Evolutionary conservation across 1,140 invertebrate genomes (phyloP), one percentile per base, ranked within the genome.

Genomic region (Pararge aegeria): DNA sequence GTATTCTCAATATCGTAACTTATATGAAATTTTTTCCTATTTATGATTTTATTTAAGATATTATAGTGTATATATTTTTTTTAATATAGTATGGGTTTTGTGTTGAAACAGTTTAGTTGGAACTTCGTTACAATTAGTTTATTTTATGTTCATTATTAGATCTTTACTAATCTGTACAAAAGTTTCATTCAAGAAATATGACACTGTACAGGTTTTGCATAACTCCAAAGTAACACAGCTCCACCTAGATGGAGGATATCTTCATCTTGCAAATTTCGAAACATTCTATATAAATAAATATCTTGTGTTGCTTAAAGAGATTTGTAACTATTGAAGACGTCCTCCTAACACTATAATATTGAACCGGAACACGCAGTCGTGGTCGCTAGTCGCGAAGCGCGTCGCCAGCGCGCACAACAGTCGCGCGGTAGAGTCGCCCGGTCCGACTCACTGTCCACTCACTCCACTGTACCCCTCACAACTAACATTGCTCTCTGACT

Each of bases 401-500:
- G 16, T 15, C 54, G 51, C 64, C 56, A 63, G 58, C 54, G 29
- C 29, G 24, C 7, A 2, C 3, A 2, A 4, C 24, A 2, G 24
- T 24, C 24, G 29, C 29, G 29, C 29, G 29, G 9, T 12, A 37
- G 53, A 42, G 56, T 54, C 50, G 52, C 55, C 24, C 65, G 58
- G 24, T 48, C 49, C 55, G 56, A 53, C 52, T 71, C 73, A 70
- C 70, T 63, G n/a, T 72, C 77, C 78, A 85, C 77, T 79, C 80
- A 85, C 83, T 83, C 77, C 75, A 87, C 84, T 81, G 73, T 87
- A 89, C 81, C 83, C 82, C 83, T 87, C 85, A 89, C 87, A 80
- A 88, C 85, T 88, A 89, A 88, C 85, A 89, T 46, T 87, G 79
- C 83, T 89, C 80, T 88, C 78, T 89, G 85, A 89, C 85, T 93